Evolutionary conservation across 1,140 invertebrate genomes (phyloP), one percentile per base, ranked within the genome.

Genomic region (Chrysopa pallens): DNA sequence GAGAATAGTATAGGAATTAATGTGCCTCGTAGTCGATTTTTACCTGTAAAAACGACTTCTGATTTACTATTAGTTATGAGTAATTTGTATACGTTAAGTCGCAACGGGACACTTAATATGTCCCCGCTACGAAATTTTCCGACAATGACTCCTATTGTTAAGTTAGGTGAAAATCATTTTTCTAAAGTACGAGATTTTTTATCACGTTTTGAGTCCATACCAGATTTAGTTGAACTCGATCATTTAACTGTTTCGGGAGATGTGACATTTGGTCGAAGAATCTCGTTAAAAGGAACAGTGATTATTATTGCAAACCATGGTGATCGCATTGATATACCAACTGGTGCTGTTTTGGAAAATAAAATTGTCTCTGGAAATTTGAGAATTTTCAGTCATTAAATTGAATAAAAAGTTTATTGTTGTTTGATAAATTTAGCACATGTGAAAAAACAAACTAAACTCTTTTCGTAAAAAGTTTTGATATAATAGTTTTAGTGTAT

Each of bases 301-400:
- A 98, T 99, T 47, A 96, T 99, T 45, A 98, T 99, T 57, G 95
- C 96, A 4, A 99, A 99, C 67, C 93, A 98, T 63, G 95, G 96
- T 31, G 95, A 98, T 54, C 72, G 94, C 44, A 99, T 99, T 51
- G 94, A 99, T 70, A 94, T 99, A 51, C 96, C 96, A 9, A 78
- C 89, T 11, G 94, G 94, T 15, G 87, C 94, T 1, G 69, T 91
- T 44, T 69, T 99, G 29, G 96, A 99, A 61, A 99, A 99, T 66
- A 99, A 99, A 68, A 99, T 99, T 51, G 94, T 99, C 0, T 98
- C 94, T 15, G 96, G 96, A 48, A 99, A 98, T 65, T 73, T 99
- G 50, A 77, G 95, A 56, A 99, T 99, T 56, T 64, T 99, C 49
- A 93, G 97, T 69, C 96, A 99, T 64, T 98, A 78, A 23, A 23